A percentile compares a stretch with the other conserved stretches of the same genome.
These are phyloP conservation scores for Gila orcuttii DNA, from an alignment of 2,113 vertebrate species.

Conservation along the genomic window DNA sequence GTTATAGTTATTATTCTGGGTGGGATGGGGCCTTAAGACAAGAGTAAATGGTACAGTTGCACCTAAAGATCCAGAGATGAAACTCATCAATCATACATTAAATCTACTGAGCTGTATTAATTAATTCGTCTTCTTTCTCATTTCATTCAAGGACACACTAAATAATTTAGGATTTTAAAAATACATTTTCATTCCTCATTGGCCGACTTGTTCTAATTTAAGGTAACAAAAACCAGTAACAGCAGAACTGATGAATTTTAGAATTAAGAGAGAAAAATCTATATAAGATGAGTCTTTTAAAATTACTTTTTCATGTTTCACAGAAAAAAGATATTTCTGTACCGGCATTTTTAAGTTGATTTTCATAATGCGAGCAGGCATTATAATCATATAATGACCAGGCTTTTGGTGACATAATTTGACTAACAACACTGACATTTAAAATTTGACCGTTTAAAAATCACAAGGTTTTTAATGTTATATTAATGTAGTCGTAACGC, in stretches of 20 bases:
- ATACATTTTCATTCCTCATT: background rate
- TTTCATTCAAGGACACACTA: constrained; percentile 14
- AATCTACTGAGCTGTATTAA: background rate
- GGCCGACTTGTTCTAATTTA: background rate
- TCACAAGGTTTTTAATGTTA: background rate
- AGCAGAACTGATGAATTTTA: background rate
- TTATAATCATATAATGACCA: background rate
- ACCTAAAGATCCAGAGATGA: background rate
- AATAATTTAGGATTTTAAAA: background rate
- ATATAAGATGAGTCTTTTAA: background rate
- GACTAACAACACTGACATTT: background rate
- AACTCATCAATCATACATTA: constrained; percentile 12
- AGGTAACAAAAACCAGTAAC: background rate
- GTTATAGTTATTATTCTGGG: background rate
- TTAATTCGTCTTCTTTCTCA: background rate
- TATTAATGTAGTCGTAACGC: background rate
- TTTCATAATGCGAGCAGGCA: background rate
- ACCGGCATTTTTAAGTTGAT: background rate
- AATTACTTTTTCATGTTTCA: background rate
- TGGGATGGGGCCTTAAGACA: background rate
- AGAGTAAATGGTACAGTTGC: background rate
- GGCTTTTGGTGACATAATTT: background rate
- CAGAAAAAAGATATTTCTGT: background rate
- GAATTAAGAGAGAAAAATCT: background rate
- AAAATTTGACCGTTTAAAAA: background rate